A percentile compares a stretch with the other conserved stretches of the same genome.
phyloP scores from a whole-genome alignment of 2,113 vertebrate species.

The Hemibagrus wyckioides region DNA sequence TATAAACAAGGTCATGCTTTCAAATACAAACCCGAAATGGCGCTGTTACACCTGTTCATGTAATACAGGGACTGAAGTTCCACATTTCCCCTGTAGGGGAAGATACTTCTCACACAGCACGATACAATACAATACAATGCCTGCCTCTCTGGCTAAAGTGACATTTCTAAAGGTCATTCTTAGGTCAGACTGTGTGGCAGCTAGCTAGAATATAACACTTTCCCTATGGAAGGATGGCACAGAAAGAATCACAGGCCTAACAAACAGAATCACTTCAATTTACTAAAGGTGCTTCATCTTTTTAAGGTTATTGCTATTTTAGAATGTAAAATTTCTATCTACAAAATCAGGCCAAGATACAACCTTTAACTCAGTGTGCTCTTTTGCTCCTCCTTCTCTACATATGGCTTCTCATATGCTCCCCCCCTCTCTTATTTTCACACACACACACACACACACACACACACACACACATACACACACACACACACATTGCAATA shows the following conservation, averaged over 20 bases:
- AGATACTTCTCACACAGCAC: slow-evolving; percentile 2
- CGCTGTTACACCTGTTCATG: slow-evolving; percentile 24
- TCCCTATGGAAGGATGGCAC: background rate
- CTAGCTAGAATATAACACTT: background rate
- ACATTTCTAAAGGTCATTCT: slow-evolving; percentile 38
- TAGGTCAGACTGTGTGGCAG: slow-evolving; percentile 2
- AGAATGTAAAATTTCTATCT: background rate
- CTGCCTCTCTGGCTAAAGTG: background rate
- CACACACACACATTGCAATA: background rate
- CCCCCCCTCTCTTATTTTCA: background rate
- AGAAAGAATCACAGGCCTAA: background rate
- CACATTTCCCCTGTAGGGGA: slow-evolving; percentile 18
- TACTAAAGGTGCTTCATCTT: background rate
- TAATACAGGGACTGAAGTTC: background rate
- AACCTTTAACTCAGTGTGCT: background rate
- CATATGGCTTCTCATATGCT: background rate
- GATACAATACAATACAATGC: slow-evolving; percentile 1
- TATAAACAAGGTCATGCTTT: slow-evolving; percentile 31
- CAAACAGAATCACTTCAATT: background rate
- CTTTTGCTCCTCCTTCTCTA: background rate
- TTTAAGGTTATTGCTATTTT: background rate
- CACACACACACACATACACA: slow-evolving; percentile 4
- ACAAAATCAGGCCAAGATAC: background rate
- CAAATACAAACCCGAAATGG: slow-evolving; percentile 16
- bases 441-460: slow-evolving; percentile 12